Evolutionary conservation across 2,888 invertebrate genomes (phyloP), one percentile per base, ranked within the genome.

Genomic region (Leuctra nigra): DNA sequence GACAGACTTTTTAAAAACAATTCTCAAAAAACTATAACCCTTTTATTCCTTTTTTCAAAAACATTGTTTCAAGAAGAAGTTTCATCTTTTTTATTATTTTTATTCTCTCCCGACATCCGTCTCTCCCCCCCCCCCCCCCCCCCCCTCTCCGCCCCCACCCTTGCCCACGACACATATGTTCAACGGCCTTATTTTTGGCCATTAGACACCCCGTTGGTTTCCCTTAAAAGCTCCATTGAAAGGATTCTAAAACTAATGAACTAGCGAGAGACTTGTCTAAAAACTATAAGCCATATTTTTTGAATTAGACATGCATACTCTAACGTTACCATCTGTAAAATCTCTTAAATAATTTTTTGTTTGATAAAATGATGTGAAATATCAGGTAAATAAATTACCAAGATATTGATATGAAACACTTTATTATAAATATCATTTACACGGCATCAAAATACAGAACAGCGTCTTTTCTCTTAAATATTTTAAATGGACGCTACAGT

Each of bases 1-100:
- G 50, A 50, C 50, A 50, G 18, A 33, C 35, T 50, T 50, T 50
- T 50, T 35, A 50, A 50, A 50, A 50, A 33, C 35, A 35, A 50
- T 29, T 50, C 33, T 29, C 35, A 35, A 33, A 35, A 50, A 50
- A 50, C 50, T 50, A n/a, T n/a, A 50, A 50, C 50, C 36, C 50
- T 16, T 50, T 50, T 35, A 35, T n/a, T 41, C n/a, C n/a, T 33
- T 33, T 50, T 50, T 50, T 50, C 33, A 35, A 50, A 50, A 50
- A 50, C 35, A 50, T 50, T 50, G 50, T 50, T 50, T 50, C 50
- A 50, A 14, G 50, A 50, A 16, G 20, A 29, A 35, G 48, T 50
- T 50, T 47, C 29, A 25, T 25, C 11, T 47, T 39, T 44, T 20
- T 18, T 44, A 44, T 44, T 44, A 23, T 44, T 44, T 18, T 44